These are phyloP conservation scores for Osmerus eperlanus DNA, from an alignment of 2,113 vertebrate species.

Conservation along the genomic window DNA sequence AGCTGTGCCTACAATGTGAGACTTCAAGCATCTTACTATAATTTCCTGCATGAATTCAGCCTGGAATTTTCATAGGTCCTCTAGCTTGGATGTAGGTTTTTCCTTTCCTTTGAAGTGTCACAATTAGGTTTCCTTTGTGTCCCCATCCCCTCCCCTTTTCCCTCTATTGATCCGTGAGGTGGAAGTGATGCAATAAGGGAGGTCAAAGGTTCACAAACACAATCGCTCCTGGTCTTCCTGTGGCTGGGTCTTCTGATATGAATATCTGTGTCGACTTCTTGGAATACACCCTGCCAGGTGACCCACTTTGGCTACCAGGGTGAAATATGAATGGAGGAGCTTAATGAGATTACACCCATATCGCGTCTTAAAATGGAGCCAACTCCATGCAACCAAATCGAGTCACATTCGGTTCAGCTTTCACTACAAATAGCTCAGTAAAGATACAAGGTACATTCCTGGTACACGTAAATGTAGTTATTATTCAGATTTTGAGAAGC, in stretches of 20 bases:
- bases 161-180: conserved; percentile 3
- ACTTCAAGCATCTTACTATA: too few relatives aligned
- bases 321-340: conserved; percentile 31
- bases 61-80: too few relatives aligned
- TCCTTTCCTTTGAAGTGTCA: too few relatives aligned
- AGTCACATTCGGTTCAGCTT: background rate
- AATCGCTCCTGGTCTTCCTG: background rate
- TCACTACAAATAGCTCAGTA: background rate
- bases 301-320: conserved; percentile 42
- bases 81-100: too few relatives aligned
- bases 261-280: too few relatives aligned
- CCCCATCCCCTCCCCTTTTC: background rate
- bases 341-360: conserved; percentile 38
- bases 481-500: too few relatives aligned
- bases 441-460: background rate
- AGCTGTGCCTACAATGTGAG: too few relatives aligned
- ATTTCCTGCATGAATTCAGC: too few relatives aligned
- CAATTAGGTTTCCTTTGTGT: background rate
- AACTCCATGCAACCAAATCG: background rate
- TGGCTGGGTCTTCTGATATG: background rate
- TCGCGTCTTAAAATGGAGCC: conserved; percentile 30
- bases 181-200: background rate
- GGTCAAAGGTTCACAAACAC: conserved; percentile 1
- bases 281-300: conserved; percentile 6
- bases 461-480: too few relatives aligned